phyloP scores from a whole-genome alignment of 1,140 invertebrate species.

The Chelonus insularis region DNA sequence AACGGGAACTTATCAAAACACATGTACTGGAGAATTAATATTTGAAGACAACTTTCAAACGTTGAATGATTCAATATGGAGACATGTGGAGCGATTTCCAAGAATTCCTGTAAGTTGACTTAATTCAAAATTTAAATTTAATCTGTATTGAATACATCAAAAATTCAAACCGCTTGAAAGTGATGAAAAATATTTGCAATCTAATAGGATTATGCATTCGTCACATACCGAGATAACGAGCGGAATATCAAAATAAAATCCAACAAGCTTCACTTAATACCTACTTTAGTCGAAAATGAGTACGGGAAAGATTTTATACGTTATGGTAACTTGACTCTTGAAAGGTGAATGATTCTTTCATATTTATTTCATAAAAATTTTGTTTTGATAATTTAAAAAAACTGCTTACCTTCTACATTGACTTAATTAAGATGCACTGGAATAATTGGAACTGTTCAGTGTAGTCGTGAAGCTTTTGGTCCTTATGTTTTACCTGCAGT shows the following conservation, averaged over 20 bases:
- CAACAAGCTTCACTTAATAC: slow-evolving; percentile 67
- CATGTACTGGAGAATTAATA: slow-evolving; percentile 41
- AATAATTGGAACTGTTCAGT: slow-evolving; percentile 49
- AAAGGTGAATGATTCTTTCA: slow-evolving; percentile 49
- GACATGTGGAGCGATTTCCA: slow-evolving; percentile 39
- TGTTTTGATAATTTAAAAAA: slow-evolving; percentile 19
- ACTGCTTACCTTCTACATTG: too few species aligned
- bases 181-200: slow-evolving; percentile 14
- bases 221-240: slow-evolving; percentile 66
- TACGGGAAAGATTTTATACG: slow-evolving; percentile 63
- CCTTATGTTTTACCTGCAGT: slow-evolving; percentile 69
- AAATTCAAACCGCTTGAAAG: too few species aligned
- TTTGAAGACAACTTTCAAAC: slow-evolving; percentile 48
- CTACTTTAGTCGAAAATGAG: slow-evolving; percentile 63
- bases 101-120: slow-evolving; percentile 39
- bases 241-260: slow-evolving; percentile 64
- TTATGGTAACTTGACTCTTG: slow-evolving; percentile 52
- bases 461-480: slow-evolving; percentile 55
- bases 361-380: slow-evolving; percentile 23
- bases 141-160: neutral
- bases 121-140: slow-evolving; percentile 12
- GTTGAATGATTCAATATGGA: slow-evolving; percentile 39
- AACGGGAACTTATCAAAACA: slow-evolving; percentile 16
- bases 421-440: slow-evolving; percentile 64
- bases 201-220: slow-evolving; percentile 68